These are phyloP conservation scores for Barnardius zonarius DNA, from an alignment of 2,113 vertebrate species.

Conservation along the genomic window DNA sequence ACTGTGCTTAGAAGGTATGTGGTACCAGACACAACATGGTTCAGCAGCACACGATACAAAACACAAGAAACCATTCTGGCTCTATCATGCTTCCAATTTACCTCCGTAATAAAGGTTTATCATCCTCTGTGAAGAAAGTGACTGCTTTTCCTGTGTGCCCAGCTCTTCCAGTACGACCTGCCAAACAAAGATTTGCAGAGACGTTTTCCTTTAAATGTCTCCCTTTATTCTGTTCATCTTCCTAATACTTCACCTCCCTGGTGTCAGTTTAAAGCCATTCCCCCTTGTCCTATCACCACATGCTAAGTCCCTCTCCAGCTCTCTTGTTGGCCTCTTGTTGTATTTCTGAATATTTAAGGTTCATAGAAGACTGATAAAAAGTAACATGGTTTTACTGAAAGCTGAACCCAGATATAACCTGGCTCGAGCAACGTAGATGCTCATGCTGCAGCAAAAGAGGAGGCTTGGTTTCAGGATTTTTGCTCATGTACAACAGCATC, in stretches of 20 bases:
- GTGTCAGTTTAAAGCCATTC: background rate
- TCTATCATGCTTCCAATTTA: constrained; percentile 41
- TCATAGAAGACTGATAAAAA: background rate
- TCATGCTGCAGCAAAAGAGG: background rate
- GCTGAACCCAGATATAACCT: background rate
- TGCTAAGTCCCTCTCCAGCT: background rate
- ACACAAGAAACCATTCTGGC: background rate
- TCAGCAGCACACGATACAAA: background rate
- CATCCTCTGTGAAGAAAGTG: constrained; percentile 97
- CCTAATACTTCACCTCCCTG: background rate
- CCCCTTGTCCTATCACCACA: background rate
- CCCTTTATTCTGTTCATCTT: background rate
- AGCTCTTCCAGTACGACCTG: constrained; percentile 94
- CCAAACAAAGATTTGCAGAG: background rate
- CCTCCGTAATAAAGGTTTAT: constrained; percentile 94
- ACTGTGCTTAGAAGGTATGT: background rate
- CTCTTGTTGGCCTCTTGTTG: background rate
- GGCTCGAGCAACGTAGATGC: background rate
- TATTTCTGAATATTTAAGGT: background rate
- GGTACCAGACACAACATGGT: background rate
- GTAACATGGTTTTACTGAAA: background rate
- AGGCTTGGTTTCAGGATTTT: background rate
- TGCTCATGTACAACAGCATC: background rate
- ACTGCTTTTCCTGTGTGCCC: constrained; percentile 89
- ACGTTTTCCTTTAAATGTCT: background rate